A percentile compares a stretch with the other conserved stretches of the same genome.
These are phyloP conservation scores for Bunonema sp. DNA, from an alignment of 2,888 invertebrate species.

Conservation along the genomic window DNA sequence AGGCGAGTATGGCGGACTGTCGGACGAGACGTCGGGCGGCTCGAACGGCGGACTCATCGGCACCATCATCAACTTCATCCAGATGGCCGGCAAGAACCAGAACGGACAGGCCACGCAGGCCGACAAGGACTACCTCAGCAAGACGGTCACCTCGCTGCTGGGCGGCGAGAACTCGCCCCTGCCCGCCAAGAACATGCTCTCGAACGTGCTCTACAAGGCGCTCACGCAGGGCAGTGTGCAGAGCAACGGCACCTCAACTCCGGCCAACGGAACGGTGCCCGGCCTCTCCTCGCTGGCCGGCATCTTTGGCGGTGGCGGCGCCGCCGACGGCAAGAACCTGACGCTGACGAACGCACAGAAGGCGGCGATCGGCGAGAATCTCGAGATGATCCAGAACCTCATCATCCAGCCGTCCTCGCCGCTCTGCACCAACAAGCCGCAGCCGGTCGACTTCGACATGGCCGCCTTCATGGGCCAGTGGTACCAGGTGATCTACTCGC, in stretches of 20 bases:
- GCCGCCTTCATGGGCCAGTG: slow-evolving; percentile 41
- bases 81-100: slow-evolving; percentile 29
- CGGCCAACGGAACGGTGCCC: not conserved
- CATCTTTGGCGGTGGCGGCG: no score
- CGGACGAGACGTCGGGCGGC: slow-evolving; percentile 27
- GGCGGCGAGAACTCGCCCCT: slow-evolving; percentile 36
- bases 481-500: slow-evolving; percentile 43
- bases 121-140: slow-evolving; percentile 28
- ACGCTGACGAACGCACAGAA: slow-evolving; percentile 31
- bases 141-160: slow-evolving; percentile 29
- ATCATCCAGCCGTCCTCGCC: slow-evolving; percentile 42
- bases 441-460: slow-evolving; percentile 37
- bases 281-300: no score
- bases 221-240: slow-evolving; percentile 34
- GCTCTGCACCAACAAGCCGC: slow-evolving; percentile 41
- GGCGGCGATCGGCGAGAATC: slow-evolving; percentile 37
- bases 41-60: slow-evolving; percentile 38
- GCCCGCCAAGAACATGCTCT: slow-evolving; percentile 31
- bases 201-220: slow-evolving; percentile 43
- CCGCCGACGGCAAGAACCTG: slow-evolving; percentile 8
- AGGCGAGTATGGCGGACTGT: slow-evolving; percentile 29
- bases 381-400: slow-evolving; percentile 42
- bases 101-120: no score
- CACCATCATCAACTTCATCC: slow-evolving; percentile 36
- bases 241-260: slow-evolving; percentile 12